Evolutionary conservation across 2,113 vertebrate genomes (phyloP).

Genomic region (Melanerpes formicivorus): DNA sequence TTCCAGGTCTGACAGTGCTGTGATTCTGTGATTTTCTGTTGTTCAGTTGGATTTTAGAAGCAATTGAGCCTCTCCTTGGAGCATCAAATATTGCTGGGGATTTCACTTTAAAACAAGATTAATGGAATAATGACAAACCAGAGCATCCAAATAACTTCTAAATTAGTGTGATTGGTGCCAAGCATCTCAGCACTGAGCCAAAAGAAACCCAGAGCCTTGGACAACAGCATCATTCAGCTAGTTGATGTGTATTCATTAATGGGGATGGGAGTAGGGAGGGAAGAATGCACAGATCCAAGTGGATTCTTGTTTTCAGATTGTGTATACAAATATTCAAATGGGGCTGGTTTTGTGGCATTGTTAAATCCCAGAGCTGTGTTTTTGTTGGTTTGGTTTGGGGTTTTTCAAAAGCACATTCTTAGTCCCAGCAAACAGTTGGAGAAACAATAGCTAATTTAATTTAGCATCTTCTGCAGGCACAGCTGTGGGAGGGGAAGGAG

Average conservation of each 20-base stretch:
- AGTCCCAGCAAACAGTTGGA: background rate
- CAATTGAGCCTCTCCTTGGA: background rate
- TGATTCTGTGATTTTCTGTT: background rate
- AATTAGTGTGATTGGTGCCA: background rate
- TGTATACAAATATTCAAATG: conserved; percentile 23
- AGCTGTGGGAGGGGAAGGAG: conserved; percentile 26
- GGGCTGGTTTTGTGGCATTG: conserved; percentile 10
- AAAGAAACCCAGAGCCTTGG: conserved; percentile 45
- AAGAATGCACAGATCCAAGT: conserved; percentile 37
- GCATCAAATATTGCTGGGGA: background rate
- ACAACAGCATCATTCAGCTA: conserved; percentile 20
- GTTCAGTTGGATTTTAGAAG: background rate
- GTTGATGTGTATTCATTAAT: conserved; percentile 52
- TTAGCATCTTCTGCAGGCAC: conserved; percentile 9
- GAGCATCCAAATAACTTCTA: conserved; percentile 30
- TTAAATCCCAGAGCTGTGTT: background rate
- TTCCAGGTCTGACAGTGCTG: too few species aligned
- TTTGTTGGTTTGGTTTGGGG: background rate
- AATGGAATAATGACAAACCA: conserved; percentile 44
- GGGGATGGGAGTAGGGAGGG: background rate
- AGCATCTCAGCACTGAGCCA: conserved; percentile 6
- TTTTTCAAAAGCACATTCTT: background rate
- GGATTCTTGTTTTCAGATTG: conserved; percentile 18
- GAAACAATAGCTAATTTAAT: conserved; percentile 46
- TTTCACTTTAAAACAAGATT: conserved; percentile 21